Base-by-base conservation (phyloP, 2,797 vertebrate genomes). In the Eupleurogrammus muticus region DNA sequence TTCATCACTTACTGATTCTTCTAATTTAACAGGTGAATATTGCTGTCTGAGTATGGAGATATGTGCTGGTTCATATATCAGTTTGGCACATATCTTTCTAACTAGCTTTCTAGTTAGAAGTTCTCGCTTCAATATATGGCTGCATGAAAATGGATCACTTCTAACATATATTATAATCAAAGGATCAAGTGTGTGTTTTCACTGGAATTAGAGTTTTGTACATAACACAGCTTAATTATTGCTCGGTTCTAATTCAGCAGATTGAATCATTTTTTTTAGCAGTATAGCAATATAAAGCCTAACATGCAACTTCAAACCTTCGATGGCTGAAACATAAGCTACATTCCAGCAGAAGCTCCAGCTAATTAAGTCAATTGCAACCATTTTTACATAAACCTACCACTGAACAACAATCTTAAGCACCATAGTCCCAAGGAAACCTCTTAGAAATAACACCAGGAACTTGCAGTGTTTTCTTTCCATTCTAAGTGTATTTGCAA, bases 71-170 rank as follows among this genome's bases (percentile, higher is more conserved):
- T 28, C 46, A 9, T 65, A 61, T 38, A 58, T 60, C 34, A 32
- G 46, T 83, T 88, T 90, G 87, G 87, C 86, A 90, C 77, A 70
- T 51, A 50, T 72, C 32, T 20, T 32, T 44, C 40, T 52, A 12
- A 5, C 9, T 17, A 46, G 11, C 11, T 71, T 70, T 71, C 49
- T n/a, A n/a, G n/a, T n/a, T n/a, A n/a, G n/a, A 53, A 73, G 36
- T 12, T 19, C 40, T 44, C 16, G 1, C 20, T 77, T 73, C 19
- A 69, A 52, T 78, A 49, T 63, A 69, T 56, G 48, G 66, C 57
- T 69, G 69, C 14, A n/a, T 61, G 4, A 36, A 55, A 60, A 19
- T 75, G 55, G 20, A 66, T 75, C 23, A 59, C 38, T 24, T 24
- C 10, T 44, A 28, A 70, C 21, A 36, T 38, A 56, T 38, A 66